Conservation (phyloP, 2,113 vertebrate genomes). For the Esox niger region DNA sequence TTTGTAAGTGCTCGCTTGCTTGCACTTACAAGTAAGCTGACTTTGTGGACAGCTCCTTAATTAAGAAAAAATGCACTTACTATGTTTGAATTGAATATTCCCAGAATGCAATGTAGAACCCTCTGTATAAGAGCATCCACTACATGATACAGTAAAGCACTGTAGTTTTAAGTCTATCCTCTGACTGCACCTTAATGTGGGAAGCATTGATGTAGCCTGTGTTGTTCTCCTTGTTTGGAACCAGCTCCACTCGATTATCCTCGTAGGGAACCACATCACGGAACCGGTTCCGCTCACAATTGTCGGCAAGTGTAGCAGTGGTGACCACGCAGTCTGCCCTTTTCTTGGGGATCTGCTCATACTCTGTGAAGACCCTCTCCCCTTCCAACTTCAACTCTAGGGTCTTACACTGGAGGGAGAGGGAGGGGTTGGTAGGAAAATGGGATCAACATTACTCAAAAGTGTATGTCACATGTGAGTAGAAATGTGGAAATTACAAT, state of each 20-base stretch:
- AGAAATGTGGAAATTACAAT: neutral
- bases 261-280: constrained; percentile 95
- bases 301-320: constrained; percentile 83
- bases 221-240: constrained; percentile 98
- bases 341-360: constrained; percentile 84
- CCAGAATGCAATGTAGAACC: too few relatives aligned
- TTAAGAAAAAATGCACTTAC: too few relatives aligned
- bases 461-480: too few relatives aligned
- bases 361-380: constrained; percentile 89
- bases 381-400: constrained; percentile 88
- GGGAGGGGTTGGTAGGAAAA: neutral
- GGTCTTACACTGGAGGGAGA: constrained; percentile 75
- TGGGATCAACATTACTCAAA: too few relatives aligned
- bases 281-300: constrained; percentile 90
- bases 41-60: too few relatives aligned
- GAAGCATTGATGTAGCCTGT: constrained; percentile 98
- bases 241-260: constrained; percentile 88
- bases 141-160: too few relatives aligned
- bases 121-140: too few relatives aligned
- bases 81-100: too few relatives aligned
- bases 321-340: constrained; percentile 73
- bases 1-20: too few relatives aligned
- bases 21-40: too few relatives aligned
- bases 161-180: neutral
- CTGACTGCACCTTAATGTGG: constrained; percentile 82